Evolutionary conservation across 2,888 invertebrate species (phyloP).

Genomic region (Drosophila pseudotakahashii): DNA sequence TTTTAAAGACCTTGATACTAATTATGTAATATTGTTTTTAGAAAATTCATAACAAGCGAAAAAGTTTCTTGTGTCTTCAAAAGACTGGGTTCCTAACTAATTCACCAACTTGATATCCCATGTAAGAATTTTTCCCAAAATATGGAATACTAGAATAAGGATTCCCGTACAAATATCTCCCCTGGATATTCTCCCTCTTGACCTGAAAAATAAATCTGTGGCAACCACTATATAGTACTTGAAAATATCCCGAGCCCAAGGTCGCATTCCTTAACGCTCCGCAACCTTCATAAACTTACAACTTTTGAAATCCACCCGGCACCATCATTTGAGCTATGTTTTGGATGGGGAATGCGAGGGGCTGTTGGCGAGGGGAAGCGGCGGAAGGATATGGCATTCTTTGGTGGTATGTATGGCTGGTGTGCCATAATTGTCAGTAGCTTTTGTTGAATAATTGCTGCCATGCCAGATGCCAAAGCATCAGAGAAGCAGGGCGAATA

Average conservation of each 20-base stretch:
- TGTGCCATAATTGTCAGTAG: slow-evolving; percentile 78
- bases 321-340: slow-evolving; percentile 29
- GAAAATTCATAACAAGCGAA: no score
- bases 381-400: slow-evolving; percentile 43
- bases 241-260: slow-evolving; percentile 1
- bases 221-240: background rate
- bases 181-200: background rate
- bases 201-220: background rate
- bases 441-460: slow-evolving; percentile 80
- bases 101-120: no score
- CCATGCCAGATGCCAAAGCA: slow-evolving; percentile 70
- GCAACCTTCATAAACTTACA: slow-evolving; percentile 8
- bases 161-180: background rate
- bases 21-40: no score
- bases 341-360: slow-evolving; percentile 1
- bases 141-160: no score
- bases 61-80: no score
- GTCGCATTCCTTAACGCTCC: slow-evolving; percentile 1
- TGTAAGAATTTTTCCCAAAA: no score
- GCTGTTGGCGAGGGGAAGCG: background rate
- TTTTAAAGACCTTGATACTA: no score
- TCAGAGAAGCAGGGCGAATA: slow-evolving; percentile 26
- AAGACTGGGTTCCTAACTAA: no score
- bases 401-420: slow-evolving; percentile 60
- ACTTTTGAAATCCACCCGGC: slow-evolving; percentile 21